Base-by-base conservation (phyloP, 2,888 invertebrate species). In the Drosophila neutralis region DNA sequence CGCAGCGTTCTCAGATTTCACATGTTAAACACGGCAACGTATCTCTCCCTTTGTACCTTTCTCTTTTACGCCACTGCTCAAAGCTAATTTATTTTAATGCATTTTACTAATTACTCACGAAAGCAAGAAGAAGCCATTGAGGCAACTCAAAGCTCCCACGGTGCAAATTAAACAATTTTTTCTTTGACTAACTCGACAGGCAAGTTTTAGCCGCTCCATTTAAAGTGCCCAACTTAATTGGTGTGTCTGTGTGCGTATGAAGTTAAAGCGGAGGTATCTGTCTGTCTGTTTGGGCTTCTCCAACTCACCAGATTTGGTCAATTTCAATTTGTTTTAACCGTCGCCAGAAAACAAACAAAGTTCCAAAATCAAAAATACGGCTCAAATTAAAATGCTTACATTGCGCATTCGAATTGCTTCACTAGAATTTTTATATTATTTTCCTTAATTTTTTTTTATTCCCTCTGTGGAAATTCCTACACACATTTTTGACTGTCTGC, bases 361-460 rank as follows among this genome's bases (percentile, higher is more conserved):
- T 74, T 57, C 54, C 76, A 84, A 83, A 88, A 87, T 90, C 87
- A 89, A 87, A 89, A 90, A 89, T 78, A 75, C 86, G 75, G 63
- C 73, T 59, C 62, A 86, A 87, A 90, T 83, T 78, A 87, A 87
- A 87, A 88, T 87, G 87, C 82, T 80, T 72, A 68, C 73, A 57
- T 58, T 70, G 61, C 65, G 51, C 69, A 71, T 65, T 62, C 61
- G 69, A 82, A 86, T 68, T 76, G 66, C 73, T 76, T 64, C 69
- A 81, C 82, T 87, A 75, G 70, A 45, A 78, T 83, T 85, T 83
- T 63, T 66, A 51, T 51, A 38, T 58, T 29, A 58, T 53, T 69
- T 57, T 59, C 21, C 42, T 27, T 66, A 10, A 53, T 48, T 71
- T 52, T 63, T 54, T 54, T 45, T 2, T 24, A 24, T 45, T 24